phyloP scores from a whole-genome alignment of 2,797 vertebrate species.

The Clarias fuscus region DNA sequence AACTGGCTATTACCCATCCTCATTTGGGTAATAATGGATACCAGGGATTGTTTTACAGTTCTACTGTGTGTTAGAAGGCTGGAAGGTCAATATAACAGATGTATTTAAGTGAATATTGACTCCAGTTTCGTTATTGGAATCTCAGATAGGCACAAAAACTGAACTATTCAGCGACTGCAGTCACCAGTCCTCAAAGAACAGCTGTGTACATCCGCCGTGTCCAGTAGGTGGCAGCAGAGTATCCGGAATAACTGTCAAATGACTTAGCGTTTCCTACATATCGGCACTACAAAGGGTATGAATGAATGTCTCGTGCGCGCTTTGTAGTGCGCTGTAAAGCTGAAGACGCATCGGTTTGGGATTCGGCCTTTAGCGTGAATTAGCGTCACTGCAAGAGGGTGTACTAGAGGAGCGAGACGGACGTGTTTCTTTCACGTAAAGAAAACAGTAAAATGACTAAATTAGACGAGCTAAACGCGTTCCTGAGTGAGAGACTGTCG shows the following conservation, averaged over 20 bases:
- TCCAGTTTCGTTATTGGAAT: no score
- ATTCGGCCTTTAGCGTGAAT: background rate
- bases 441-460: slow-evolving; percentile 38
- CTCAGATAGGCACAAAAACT: no score
- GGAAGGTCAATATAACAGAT: no score
- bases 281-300: background rate
- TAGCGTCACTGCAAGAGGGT: background rate
- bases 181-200: no score
- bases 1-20: no score
- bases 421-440: no score
- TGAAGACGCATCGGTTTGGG: background rate
- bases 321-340: background rate
- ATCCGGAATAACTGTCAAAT: background rate
- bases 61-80: no score
- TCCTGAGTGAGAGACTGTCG: slow-evolving; percentile 54
- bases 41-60: no score
- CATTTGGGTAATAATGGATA: no score
- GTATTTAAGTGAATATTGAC: no score
- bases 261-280: background rate
- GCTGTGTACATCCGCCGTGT: background rate
- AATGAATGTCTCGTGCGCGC: background rate
- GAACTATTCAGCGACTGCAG: no score
- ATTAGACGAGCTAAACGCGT: slow-evolving; percentile 52
- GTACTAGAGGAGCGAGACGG: no score
- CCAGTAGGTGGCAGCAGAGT: background rate